Base-by-base conservation (phyloP, 1,140 invertebrate genomes). In the Subanguina moxae region DNA sequence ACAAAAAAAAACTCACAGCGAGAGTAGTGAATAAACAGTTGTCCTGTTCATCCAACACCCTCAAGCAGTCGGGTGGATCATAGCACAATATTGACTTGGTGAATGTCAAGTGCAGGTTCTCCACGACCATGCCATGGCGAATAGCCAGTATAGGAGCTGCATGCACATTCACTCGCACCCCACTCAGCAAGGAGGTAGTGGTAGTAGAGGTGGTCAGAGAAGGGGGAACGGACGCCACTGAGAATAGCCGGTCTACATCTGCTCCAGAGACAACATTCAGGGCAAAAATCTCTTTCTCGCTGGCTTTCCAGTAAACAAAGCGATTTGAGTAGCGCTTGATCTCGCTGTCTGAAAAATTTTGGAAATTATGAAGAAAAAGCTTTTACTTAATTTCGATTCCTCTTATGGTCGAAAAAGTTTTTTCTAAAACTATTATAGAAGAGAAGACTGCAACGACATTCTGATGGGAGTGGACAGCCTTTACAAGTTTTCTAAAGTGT, bases 261-360 rank as follows among this genome's bases (percentile, higher is more conserved):
- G 48, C 27, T 15, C 38, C n/a, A 15, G 56, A 66, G 0, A 66
- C 48, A 1, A 66, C 48, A 45, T 66, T 66, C 56, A 66, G 42
- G 17, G 64, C 64, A 58, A 58, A 66, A 17, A 66, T 66, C 9
- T 30, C 56, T 19, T 27, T 23, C 23, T 57, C 25, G 17, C 57
- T 52, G 27, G 64, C 56, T 57, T 57, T 57, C 64, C 64, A 66
- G 46, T 57, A 57, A 15, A 66, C 64, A 45, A 66, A 66, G 38
- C 64, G n/a, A 19, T 66, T 52, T 3, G 64, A 66, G 42, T 57
- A 58, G 19, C 56, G 25, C 32, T 58, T 57, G n/a, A 66, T 66
- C 43, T 66, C 64, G 27, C 48, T 38, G 19, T 66, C 56, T 66
- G 15, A 66, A 64, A 30, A 38, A 38, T 38, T 38, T 38, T 38